Percentiles rank a stretch among this genome's conserved stretches.
Conservation (phyloP, 1,140 invertebrate species). For the Leptinotarsa undecemlineata region DNA sequence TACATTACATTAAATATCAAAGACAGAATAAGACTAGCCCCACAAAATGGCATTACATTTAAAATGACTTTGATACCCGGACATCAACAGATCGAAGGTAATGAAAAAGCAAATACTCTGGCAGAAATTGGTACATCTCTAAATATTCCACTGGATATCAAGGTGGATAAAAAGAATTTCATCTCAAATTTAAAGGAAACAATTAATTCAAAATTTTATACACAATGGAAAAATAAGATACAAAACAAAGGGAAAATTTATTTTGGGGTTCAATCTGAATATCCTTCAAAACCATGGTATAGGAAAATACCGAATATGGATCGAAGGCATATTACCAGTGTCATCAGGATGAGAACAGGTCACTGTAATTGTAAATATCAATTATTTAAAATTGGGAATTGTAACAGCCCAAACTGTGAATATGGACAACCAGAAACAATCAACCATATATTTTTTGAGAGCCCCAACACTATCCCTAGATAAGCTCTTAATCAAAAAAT, state of each 20-base stretch:
- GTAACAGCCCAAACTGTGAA: not conserved
- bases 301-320: not conserved
- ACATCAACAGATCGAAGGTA: slow-evolving; percentile 10
- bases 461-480: not conserved
- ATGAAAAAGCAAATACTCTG: slow-evolving; percentile 5
- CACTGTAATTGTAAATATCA: not conserved
- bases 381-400: not conserved
- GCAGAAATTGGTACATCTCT: slow-evolving; percentile 12
- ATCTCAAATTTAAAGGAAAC: not conserved
- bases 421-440: not conserved
- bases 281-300: not conserved
- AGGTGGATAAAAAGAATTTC: not conserved
- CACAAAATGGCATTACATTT: not conserved
- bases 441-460: not conserved
- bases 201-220: not conserved
- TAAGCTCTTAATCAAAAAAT: not conserved
- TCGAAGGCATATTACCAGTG: not conserved
- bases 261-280: not conserved
- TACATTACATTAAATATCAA: slow-evolving; percentile 12
- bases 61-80: slow-evolving; percentile 21
- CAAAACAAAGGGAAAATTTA: not conserved
- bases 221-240: not conserved
- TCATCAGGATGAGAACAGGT: not conserved
- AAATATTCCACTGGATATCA: slow-evolving; percentile 2
- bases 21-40: not conserved